Conservation (phyloP, 2,113 vertebrate genomes). For the Hypanus sabinus region DNA sequence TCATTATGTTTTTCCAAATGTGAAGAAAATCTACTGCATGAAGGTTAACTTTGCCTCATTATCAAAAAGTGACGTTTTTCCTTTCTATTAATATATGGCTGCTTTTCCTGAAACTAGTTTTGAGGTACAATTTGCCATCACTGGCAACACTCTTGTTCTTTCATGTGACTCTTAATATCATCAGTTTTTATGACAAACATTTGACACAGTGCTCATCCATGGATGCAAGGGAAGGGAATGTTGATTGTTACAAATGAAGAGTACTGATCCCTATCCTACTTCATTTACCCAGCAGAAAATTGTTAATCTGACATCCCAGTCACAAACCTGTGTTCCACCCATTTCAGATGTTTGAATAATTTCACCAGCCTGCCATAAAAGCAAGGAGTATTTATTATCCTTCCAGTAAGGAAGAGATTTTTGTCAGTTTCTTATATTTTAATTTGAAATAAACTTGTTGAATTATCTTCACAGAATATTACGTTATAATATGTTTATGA, state of each 20-base stretch:
- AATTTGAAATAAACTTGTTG: not conserved
- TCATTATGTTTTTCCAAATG: not conserved
- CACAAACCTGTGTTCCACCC: not conserved
- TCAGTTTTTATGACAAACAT: not conserved
- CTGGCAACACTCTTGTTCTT: not conserved
- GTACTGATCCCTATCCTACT: not conserved
- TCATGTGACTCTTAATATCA: not conserved
- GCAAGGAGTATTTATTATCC: not conserved
- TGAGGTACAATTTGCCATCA: not conserved
- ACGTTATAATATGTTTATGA: not conserved
- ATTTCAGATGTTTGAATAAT: not conserved
- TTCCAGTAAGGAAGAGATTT: not conserved
- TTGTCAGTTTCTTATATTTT: not conserved
- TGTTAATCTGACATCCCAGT: not conserved
- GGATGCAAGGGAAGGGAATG: not conserved
- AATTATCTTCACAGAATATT: not conserved
- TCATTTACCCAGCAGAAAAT: not conserved
- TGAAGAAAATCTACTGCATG: not conserved
- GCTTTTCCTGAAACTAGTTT: not conserved
- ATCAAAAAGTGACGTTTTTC: not conserved
- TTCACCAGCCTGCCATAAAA: not conserved
- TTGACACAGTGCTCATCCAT: not conserved
- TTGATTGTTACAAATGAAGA: not conserved
- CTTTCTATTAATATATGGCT: not conserved
- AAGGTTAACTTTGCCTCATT: not conserved